Percentiles rank a stretch among this genome's conserved stretches.
Evolutionary conservation across 2,113 vertebrate species (phyloP).

Genomic region (Poecile atricapillus): DNA sequence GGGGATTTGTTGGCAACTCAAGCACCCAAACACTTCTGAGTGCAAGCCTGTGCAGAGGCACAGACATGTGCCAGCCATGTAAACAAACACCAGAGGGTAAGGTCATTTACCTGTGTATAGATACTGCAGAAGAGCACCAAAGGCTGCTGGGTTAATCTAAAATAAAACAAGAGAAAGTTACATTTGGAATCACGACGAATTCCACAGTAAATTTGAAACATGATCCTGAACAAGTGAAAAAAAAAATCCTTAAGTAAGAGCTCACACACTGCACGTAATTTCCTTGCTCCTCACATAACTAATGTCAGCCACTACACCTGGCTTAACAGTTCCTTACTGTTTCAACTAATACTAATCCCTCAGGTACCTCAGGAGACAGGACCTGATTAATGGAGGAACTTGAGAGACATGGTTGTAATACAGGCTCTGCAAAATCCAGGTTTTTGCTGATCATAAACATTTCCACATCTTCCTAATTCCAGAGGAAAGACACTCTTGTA

Average conservation of each 20-base stretch:
- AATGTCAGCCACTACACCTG: neutral
- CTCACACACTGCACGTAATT: neutral
- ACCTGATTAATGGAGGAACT: neutral
- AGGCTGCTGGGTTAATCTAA: constrained; percentile 93
- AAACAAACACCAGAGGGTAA: neutral
- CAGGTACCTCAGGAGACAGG: neutral
- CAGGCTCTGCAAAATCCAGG: neutral
- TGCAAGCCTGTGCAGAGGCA: neutral
- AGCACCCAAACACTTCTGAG: neutral
- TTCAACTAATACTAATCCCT: neutral
- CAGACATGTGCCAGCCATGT: neutral
- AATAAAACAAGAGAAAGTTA: constrained; percentile 42
- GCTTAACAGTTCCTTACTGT: neutral
- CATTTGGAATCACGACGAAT: neutral
- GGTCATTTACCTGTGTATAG: constrained; percentile 88
- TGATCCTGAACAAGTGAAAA: neutral
- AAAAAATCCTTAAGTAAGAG: neutral
- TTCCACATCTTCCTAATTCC: neutral
- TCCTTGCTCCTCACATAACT: neutral
- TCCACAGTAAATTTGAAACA: neutral
- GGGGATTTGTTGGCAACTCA: neutral
- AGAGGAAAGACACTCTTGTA: neutral
- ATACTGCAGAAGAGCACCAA: constrained; percentile 90
- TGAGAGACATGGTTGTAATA: neutral
- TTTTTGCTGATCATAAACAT: neutral